Conservation (phyloP, 2,797 vertebrate species). For the Meda fulgida region DNA sequence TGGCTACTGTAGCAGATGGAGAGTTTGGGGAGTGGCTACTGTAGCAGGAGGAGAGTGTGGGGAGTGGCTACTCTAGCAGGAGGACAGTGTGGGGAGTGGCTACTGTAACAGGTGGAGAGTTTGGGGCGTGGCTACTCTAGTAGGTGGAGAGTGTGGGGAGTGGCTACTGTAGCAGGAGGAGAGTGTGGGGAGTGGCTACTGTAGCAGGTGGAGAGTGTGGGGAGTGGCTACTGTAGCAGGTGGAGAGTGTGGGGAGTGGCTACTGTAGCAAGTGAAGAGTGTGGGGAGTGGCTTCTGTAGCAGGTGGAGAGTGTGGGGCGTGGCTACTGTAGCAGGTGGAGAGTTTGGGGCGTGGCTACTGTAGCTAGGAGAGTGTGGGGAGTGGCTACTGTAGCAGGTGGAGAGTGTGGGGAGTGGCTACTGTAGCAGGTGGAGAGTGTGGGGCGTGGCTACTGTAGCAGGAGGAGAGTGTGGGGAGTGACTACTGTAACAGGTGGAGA, state of each 20-base stretch:
- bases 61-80: no score
- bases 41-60: no score
- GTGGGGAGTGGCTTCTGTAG: no score
- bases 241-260: neutral
- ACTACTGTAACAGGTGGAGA: no score
- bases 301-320: neutral
- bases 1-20: no score
- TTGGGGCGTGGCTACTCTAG: no score
- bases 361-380: neutral
- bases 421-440: neutral
- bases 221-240: no score
- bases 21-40: neutral
- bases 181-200: neutral
- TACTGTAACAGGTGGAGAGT: no score
- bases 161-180: neutral
- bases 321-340: neutral
- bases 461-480: no score
- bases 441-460: no score
- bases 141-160: neutral
- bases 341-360: neutral
- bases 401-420: neutral
- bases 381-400: accelerated
- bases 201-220: neutral
- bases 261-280: no score
- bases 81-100: no score